Percentiles rank a stretch among this genome's conserved stretches.
phyloP scores from a whole-genome alignment of 2,113 vertebrate species.

The Perccottus glenii region DNA sequence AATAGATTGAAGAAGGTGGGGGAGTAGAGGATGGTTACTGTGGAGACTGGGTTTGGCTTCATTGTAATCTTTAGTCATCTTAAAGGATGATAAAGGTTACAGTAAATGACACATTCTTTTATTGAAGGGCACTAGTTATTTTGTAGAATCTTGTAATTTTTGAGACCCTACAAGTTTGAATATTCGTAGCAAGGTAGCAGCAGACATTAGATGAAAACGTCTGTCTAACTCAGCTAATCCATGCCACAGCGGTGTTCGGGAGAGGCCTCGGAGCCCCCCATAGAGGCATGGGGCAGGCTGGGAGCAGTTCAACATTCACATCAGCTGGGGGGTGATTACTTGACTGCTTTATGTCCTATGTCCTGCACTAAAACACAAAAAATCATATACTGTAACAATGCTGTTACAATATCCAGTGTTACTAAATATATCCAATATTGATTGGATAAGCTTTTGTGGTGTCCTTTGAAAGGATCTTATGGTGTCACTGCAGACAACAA shows the following conservation, averaged over 20 bases:
- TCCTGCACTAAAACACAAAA: constrained; percentile 21
- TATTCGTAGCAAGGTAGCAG: too few species aligned
- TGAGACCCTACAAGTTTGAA: too few species aligned
- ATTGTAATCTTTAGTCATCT: constrained; percentile 34
- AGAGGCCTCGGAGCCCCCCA: constrained; percentile 35
- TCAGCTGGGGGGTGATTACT: constrained; percentile 74
- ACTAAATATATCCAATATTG: too few species aligned
- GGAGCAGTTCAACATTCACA: constrained; percentile 69
- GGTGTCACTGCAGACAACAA: too few species aligned
- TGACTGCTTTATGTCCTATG: constrained; percentile 62
- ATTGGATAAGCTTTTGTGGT: too few species aligned
- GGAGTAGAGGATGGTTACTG: constrained; percentile 42
- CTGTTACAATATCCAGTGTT: background rate
- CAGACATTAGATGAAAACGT: background rate
- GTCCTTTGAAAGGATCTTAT: too few species aligned
- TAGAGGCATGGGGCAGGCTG: constrained; percentile 40
- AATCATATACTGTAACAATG: background rate
- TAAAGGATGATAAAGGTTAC: constrained; percentile 13
- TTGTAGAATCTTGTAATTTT: too few species aligned
- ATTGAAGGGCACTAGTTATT: background rate
- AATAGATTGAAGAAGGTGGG: constrained; percentile 58
- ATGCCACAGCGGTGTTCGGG: constrained; percentile 23
- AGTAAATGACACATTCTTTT: background rate
- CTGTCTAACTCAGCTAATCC: constrained; percentile 16
- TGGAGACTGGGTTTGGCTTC: constrained; percentile 57